Conservation (phyloP, 2,113 vertebrate genomes). For the Camelus dromedarius region DNA sequence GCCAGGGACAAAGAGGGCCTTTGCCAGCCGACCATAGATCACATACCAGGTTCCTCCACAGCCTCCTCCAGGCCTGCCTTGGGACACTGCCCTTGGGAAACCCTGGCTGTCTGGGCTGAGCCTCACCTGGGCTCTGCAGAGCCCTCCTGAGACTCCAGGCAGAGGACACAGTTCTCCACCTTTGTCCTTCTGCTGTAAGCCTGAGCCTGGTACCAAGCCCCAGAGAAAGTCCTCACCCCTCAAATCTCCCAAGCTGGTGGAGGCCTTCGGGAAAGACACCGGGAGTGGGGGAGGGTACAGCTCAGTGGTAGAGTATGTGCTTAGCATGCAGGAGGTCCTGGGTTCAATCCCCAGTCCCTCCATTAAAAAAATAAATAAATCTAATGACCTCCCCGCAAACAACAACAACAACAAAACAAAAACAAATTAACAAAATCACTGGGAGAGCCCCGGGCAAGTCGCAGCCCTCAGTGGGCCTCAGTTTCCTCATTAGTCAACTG, state of each 20-base stretch:
- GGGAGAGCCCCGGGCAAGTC: not conserved
- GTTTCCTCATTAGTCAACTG: not conserved
- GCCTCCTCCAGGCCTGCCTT: rapidly evolving
- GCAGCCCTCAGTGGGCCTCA: not conserved
- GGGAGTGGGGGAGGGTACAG: not conserved
- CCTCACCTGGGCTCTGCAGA: not conserved
- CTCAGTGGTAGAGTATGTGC: too few species aligned
- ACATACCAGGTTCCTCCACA: not conserved
- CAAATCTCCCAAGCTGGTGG: not conserved
- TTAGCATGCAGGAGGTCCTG: too few species aligned
- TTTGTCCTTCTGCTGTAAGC: not conserved
- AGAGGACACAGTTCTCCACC: not conserved
- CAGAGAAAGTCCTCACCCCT: not conserved
- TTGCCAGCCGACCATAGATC: not conserved
- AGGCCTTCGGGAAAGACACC: not conserved
- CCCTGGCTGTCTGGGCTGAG: not conserved
- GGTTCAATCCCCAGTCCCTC: too few species aligned
- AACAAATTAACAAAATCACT: too few species aligned
- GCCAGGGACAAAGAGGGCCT: too few species aligned
- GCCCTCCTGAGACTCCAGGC: not conserved
- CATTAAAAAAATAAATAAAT: too few species aligned
- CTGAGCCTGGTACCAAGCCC: not conserved
- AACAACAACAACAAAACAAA: too few species aligned
- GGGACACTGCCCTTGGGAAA: not conserved
- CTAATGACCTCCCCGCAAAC: too few species aligned